A percentile compares a stretch with the other conserved stretches of the same genome.
Evolutionary conservation across 2,113 vertebrate genomes (phyloP).

Genomic region (Urocynchramus pylzowi): DNA sequence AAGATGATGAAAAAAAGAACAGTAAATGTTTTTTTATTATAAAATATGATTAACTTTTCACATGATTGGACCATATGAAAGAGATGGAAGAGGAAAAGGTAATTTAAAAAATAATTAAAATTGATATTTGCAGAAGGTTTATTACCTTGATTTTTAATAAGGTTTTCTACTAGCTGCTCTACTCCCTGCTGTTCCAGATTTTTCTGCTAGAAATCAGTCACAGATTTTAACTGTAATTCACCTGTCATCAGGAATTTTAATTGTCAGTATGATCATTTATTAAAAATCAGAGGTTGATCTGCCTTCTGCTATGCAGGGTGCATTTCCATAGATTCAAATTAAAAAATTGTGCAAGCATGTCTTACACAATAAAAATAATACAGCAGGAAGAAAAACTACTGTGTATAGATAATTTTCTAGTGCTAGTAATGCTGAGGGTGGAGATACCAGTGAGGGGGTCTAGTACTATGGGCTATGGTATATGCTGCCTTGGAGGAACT

Average conservation of each 20-base stretch:
- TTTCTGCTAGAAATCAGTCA: slow-evolving; percentile 38
- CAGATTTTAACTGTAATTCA: slow-evolving; percentile 26
- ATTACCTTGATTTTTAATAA: slow-evolving; percentile 64
- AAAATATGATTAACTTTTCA: slow-evolving; percentile 61
- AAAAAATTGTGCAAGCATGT: background rate
- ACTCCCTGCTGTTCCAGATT: slow-evolving; percentile 26
- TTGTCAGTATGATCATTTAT: slow-evolving; percentile 36
- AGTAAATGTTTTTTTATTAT: slow-evolving; percentile 44
- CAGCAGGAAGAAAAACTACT: background rate
- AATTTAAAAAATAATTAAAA: slow-evolving; percentile 64
- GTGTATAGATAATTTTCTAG: background rate
- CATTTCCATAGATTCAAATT: background rate
- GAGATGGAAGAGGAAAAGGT: slow-evolving; percentile 38
- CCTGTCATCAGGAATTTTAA: slow-evolving; percentile 43
- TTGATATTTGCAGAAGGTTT: slow-evolving; percentile 58
- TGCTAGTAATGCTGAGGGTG: background rate
- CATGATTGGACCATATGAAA: slow-evolving; percentile 44
- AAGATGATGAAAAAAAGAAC: slow-evolving; percentile 5
- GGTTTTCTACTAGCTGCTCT: slow-evolving; percentile 17
- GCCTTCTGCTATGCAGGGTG: background rate
- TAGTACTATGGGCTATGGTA: background rate
- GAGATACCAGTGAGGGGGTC: background rate
- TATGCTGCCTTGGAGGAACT: background rate
- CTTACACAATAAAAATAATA: background rate
- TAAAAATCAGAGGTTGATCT: slow-evolving; percentile 15